Evolutionary conservation across 2,113 vertebrate species (phyloP).

Genomic region (Shinisaurus crocodilurus): DNA sequence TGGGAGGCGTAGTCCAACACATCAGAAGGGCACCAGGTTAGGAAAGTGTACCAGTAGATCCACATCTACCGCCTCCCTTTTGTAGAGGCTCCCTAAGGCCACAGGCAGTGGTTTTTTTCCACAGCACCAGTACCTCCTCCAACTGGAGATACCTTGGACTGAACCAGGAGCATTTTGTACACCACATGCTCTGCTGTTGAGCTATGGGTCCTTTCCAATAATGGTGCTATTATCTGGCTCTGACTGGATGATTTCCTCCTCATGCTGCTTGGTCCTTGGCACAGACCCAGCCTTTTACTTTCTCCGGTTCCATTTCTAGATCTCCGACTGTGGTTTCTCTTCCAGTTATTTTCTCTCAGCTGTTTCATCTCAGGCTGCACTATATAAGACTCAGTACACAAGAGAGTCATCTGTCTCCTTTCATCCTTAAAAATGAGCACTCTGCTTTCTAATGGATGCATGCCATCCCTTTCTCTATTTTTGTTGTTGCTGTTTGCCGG

Average conservation of each 20-base stretch:
- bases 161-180: not conserved
- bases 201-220: not conserved
- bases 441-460: slow-evolving; percentile 52
- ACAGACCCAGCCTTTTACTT: not conserved
- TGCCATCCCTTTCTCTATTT: slow-evolving; percentile 16
- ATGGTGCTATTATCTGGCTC: not conserved
- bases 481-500: slow-evolving; percentile 30
- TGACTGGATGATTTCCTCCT: not conserved
- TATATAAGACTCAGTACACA: slow-evolving; percentile 41
- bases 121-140: not conserved
- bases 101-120: not conserved
- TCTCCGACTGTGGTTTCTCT: not conserved
- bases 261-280: not conserved
- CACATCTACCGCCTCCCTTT: not conserved
- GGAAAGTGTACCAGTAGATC: no score
- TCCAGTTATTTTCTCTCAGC: not conserved
- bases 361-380: slow-evolving; percentile 35
- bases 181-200: not conserved
- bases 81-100: not conserved
- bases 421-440: slow-evolving; percentile 46
- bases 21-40: no score
- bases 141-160: not conserved
- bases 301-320: not conserved
- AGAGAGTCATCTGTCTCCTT: slow-evolving; percentile 43
- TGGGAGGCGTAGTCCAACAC: no score